Conservation (phyloP, 2,888 invertebrate genomes). For the Zygogramma bicolorata region DNA sequence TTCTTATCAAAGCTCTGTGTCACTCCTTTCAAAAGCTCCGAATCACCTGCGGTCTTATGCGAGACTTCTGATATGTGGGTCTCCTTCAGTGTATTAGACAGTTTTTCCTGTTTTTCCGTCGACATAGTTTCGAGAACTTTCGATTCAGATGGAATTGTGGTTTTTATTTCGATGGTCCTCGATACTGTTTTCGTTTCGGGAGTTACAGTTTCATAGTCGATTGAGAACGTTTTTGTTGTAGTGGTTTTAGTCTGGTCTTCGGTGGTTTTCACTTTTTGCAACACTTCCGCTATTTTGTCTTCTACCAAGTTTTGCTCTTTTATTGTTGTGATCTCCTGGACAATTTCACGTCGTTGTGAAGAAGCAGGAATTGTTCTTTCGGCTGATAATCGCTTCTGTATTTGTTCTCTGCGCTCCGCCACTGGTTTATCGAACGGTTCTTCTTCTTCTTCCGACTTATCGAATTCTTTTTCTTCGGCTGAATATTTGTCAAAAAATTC, state of each 20-base stretch:
- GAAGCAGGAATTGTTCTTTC: conserved; percentile 79
- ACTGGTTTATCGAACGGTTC: conserved; percentile 78
- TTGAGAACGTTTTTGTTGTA: conserved; percentile 10
- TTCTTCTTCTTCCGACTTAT: conserved; percentile 73
- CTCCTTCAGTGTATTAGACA: conserved; percentile 49
- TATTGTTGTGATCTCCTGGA: conserved; percentile 73
- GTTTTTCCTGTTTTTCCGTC: conserved; percentile 30
- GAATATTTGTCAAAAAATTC: conserved; percentile 76
- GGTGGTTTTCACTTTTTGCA: conserved; percentile 66
- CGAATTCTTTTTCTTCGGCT: conserved; percentile 80
- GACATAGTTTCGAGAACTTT: conserved; percentile 49
- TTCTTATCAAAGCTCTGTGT: conserved; percentile 64
- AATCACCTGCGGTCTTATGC: conserved; percentile 66
- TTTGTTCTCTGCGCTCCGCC: conserved; percentile 82
- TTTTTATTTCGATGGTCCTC: conserved; percentile 52
- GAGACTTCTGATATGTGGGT: conserved; percentile 51
- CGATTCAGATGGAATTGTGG: conserved; percentile 53
- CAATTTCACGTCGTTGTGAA: conserved; percentile 79
- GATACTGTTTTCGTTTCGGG: conserved; percentile 36
- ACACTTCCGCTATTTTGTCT: conserved; percentile 71
- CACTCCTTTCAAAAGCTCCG: conserved; percentile 66
- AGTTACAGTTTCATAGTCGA: conserved; percentile 9
- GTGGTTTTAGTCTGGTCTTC: conserved; percentile 68
- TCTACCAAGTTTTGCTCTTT: conserved; percentile 72
- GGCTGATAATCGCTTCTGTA: conserved; percentile 78